Evolutionary conservation across 2,888 invertebrate genomes (phyloP).

Genomic region (Nomada lathburiana): DNA sequence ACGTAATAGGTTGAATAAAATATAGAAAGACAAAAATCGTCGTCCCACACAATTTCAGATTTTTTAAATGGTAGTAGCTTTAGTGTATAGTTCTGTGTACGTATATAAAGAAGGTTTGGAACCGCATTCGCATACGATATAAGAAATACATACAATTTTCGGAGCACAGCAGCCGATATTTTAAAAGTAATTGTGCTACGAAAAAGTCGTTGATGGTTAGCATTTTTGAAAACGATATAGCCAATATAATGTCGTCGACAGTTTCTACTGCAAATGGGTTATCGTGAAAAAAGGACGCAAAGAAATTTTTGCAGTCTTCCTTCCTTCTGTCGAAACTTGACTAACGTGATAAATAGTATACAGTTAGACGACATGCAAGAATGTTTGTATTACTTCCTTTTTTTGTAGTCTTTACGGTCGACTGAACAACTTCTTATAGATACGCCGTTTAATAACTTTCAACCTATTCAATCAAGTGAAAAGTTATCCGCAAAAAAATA

Average conservation of each 20-base stretch:
- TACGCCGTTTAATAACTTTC: background rate
- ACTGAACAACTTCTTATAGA: slow-evolving; percentile 12
- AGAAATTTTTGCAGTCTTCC: background rate
- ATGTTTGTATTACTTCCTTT: background rate
- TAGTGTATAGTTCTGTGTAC: no score
- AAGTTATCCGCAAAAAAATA: background rate
- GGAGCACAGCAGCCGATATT: background rate
- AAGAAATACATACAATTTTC: background rate
- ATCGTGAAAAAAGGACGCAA: background rate
- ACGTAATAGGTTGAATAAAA: no score
- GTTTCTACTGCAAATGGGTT: background rate
- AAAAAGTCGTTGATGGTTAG: background rate
- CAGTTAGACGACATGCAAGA: background rate
- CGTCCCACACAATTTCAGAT: no score
- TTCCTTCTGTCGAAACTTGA: background rate
- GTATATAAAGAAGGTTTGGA: no score
- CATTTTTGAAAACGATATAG: background rate
- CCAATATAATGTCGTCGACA: background rate
- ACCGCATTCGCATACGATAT: background rate
- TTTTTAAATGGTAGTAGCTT: no score
- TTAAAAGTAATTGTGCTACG: background rate
- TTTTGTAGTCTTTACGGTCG: slow-evolving; percentile 9
- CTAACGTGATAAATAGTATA: background rate
- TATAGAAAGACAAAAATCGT: no score
- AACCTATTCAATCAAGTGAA: background rate